Evolutionary conservation across 2,113 vertebrate genomes (phyloP).

Genomic region (Sprattus sprattus): DNA sequence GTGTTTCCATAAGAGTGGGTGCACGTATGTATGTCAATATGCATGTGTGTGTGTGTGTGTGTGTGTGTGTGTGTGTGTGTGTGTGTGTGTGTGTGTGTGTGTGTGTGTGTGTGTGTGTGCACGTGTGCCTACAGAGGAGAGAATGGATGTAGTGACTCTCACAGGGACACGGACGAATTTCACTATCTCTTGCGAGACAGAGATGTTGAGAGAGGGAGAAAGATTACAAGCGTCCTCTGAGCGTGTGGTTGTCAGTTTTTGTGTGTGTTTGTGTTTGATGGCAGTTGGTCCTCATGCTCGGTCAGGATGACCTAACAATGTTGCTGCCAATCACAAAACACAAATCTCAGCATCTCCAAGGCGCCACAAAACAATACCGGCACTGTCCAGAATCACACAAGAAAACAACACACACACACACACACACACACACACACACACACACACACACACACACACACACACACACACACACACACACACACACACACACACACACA

Average conservation of each 20-base stretch:
- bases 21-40: neutral
- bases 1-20: neutral
- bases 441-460: neutral
- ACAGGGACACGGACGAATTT: too few species aligned
- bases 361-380: neutral
- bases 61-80: too few species aligned
- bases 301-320: neutral
- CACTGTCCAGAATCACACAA: neutral
- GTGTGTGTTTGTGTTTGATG: constrained; percentile 24
- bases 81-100: too few species aligned
- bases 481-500: too few species aligned
- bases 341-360: neutral
- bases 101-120: neutral
- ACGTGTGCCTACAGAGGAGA: neutral
- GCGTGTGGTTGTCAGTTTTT: neutral
- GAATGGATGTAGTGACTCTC: too few species aligned
- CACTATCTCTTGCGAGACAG: too few species aligned
- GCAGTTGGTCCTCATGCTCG: neutral
- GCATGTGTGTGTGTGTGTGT: neutral
- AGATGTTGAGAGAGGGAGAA: too few species aligned
- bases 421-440: neutral
- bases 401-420: neutral
- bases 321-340: neutral
- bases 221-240: neutral
- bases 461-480: neutral